Base-by-base conservation (phyloP, 2,888 invertebrate genomes). In the Drosophila multiciliata region DNA sequence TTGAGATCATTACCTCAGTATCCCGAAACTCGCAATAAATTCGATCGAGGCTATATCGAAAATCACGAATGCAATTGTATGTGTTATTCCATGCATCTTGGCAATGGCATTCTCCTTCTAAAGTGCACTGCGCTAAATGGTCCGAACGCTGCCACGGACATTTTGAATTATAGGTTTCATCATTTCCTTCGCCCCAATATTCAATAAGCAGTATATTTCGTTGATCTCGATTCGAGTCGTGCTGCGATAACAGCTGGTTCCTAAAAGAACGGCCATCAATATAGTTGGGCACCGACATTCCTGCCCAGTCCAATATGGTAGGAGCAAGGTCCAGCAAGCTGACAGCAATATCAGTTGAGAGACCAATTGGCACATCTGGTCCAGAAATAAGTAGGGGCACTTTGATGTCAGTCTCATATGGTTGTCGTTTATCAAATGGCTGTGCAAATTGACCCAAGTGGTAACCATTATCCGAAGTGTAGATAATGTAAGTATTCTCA, bases 371-470 rank as follows among this genome's bases (percentile, higher is more conserved):
- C 15, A 97, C 93, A 2, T 94, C 94, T 0, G 98, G 98, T 0
- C 92, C 98, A 53, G 96, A 94, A 3, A 98, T 95, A 54, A 98
- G 89, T 6, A 98, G 93, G 0, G 98, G 98, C 0, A 98, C 96
- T 80, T 96, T 95, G 50, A 98, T 96, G 90, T 98, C 98, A 0
- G 97, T 96, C 91, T 98, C 98, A 92, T 98, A 98, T 0, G 97
- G 97, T 87, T 98, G 97, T 2, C 98, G 94, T 91, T 98, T 98
- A 93, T 98, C 98, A 93, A 95, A 96, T 0, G 97, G 96, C 93
- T 97, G 95, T 3, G 96, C 95, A 93, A 97, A 98, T 93, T 98
- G 98, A 15, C 98, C 98, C 81, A 98, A 94, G 93, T 98, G 98
- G 92, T 96, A 98, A 29, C 98, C 98, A 93, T 98, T 97, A 91